Conservation (phyloP, 2,797 vertebrate genomes). For the Gadopsis marmoratus region DNA sequence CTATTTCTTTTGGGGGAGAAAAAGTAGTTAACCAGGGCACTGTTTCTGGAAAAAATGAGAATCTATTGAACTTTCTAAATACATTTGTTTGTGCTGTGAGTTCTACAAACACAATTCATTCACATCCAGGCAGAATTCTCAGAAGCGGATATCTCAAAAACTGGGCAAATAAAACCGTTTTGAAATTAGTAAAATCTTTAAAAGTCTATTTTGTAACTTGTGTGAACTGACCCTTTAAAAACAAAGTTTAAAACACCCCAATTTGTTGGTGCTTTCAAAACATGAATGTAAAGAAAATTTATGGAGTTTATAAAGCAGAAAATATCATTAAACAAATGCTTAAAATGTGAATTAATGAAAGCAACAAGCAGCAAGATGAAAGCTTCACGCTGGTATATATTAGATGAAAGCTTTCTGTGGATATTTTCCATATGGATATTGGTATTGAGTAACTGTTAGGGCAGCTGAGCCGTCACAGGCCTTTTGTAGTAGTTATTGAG, state of each 20-base stretch:
- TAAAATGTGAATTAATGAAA: conserved; percentile 3
- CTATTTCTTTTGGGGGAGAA: not conserved
- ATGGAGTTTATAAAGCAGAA: not conserved
- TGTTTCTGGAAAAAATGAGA: not conserved
- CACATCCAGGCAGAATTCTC: not conserved
- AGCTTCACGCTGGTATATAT: not conserved
- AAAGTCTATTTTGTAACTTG: not conserved
- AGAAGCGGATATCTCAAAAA: not conserved
- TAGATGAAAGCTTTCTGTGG: not conserved
- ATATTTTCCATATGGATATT: conserved; percentile 9
- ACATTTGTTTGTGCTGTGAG: not conserved
- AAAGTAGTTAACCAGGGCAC: not conserved
- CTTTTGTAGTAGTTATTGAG: conserved; percentile 3
- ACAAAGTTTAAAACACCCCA: not conserved
- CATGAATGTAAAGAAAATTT: not conserved
- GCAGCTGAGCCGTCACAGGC: not conserved
- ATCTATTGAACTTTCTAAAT: not conserved
- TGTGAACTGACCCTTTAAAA: not conserved
- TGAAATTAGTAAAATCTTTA: not conserved
- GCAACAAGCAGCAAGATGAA: conserved; percentile 9
- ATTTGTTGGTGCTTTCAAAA: not conserved
- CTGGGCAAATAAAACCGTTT: not conserved
- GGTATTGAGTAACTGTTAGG: not conserved
- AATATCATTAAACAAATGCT: not conserved
- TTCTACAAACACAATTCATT: not conserved